These are phyloP conservation scores for Callipepla squamata DNA, from an alignment of 2,113 vertebrate species.

Conservation along the genomic window DNA sequence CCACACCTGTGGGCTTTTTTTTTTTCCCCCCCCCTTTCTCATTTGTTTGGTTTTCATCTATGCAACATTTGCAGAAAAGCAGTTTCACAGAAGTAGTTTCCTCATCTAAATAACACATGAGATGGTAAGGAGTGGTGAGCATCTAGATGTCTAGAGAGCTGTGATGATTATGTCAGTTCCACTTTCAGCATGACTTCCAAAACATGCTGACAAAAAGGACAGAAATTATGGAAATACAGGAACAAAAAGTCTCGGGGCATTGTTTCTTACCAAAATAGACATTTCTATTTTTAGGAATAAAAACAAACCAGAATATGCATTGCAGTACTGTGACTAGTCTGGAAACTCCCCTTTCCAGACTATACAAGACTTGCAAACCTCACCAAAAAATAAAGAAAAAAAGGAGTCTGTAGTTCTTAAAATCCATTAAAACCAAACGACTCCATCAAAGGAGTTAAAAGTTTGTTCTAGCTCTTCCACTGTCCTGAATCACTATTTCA, in stretches of 20 bases:
- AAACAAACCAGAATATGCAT: background rate
- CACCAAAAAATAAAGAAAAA: conserved; percentile 15
- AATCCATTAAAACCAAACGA: background rate
- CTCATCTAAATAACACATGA: background rate
- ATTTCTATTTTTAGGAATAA: conserved; percentile 8
- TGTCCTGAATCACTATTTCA: background rate
- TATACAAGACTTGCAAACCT: background rate
- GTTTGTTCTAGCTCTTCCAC: background rate
- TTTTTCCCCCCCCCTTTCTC: background rate
- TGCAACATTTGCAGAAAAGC: background rate
- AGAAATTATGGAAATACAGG: conserved; percentile 29
- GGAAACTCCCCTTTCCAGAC: background rate
- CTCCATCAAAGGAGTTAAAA: background rate
- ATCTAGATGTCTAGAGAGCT: background rate
- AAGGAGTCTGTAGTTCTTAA: background rate
- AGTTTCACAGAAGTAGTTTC: background rate
- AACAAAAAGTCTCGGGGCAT: background rate
- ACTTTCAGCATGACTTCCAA: background rate
- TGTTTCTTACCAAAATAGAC: conserved; percentile 33
- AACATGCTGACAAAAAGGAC: background rate
- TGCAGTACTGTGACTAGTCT: background rate
- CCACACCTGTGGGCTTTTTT: background rate
- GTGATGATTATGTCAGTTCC: background rate
- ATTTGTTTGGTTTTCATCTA: background rate
- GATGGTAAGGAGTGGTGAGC: background rate